Conservation (phyloP, 2,797 vertebrate species). For the Benthosema pterotum region DNA sequence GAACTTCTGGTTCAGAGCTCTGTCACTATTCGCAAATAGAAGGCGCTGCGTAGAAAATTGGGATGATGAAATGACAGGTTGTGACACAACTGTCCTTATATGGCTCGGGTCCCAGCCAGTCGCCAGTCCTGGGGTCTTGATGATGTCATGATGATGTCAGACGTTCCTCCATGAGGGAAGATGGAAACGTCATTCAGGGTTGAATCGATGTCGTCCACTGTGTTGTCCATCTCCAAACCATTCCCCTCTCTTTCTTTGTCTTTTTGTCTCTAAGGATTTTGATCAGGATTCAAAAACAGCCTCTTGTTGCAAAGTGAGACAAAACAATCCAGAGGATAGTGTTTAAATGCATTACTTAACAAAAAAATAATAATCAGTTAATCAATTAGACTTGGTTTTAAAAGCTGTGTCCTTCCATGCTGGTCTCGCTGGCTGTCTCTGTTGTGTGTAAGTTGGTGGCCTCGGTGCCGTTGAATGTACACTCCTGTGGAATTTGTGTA, state of each 20-base stretch:
- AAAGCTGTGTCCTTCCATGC: neutral
- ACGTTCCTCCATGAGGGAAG: slow-evolving; percentile 10
- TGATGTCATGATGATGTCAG: slow-evolving; percentile 9
- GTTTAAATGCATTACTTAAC: no score
- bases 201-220: slow-evolving; percentile 35
- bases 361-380: neutral
- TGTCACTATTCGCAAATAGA: no score
- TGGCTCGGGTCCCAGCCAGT: neutral
- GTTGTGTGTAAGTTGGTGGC: neutral
- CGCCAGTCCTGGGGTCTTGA: neutral
- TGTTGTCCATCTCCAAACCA: slow-evolving; percentile 5
- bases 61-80: no score
- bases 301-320: no score
- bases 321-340: no score
- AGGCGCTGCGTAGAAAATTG: no score
- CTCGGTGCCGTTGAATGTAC: neutral
- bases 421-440: neutral
- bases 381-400: slow-evolving; percentile 6
- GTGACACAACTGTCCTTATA: no score
- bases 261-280: no score
- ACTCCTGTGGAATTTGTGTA: neutral
- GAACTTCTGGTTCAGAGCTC: no score
- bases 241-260: no score
- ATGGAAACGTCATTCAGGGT: slow-evolving; percentile 6
- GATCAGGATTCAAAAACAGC: no score